These are phyloP conservation scores for Plestiodon gilberti DNA, from an alignment of 2,113 vertebrate species.

Conservation along the genomic window DNA sequence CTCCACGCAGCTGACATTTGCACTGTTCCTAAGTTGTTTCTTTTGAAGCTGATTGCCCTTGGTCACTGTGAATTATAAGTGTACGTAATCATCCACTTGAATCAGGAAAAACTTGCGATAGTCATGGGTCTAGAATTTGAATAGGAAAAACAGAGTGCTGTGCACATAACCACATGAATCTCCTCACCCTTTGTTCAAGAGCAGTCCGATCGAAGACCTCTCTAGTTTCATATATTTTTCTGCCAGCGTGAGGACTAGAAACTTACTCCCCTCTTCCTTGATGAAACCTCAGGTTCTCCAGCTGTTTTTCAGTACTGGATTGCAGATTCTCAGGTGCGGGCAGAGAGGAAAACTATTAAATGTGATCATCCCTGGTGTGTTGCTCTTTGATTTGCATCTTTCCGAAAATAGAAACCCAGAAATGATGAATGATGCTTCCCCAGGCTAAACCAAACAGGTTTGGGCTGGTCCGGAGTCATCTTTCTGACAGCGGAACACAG, in stretches of 20 bases:
- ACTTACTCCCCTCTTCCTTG: too few relatives aligned
- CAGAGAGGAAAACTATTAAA: neutral
- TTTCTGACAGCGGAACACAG: neutral
- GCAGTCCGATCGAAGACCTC: neutral
- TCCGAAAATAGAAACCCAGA: neutral
- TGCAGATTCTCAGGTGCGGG: neutral
- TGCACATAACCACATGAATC: too few relatives aligned
- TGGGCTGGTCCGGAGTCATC: neutral
- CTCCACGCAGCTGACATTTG: too few relatives aligned
- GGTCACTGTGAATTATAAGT: too few relatives aligned
- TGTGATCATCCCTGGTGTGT: neutral
- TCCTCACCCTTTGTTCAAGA: neutral
- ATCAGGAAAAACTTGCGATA: neutral
- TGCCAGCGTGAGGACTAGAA: neutral
- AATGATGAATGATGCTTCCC: neutral
- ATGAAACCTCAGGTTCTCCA: neutral
- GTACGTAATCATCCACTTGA: neutral
- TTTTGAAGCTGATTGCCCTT: too few relatives aligned
- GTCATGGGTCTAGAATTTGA: too few relatives aligned
- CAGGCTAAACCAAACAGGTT: neutral
- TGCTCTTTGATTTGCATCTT: neutral
- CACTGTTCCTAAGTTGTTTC: too few relatives aligned
- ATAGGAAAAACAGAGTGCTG: neutral
- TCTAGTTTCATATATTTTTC: neutral
- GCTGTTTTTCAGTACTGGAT: neutral